Conservation (phyloP, 2,113 vertebrate genomes). For the Plectropomus leopardus region DNA sequence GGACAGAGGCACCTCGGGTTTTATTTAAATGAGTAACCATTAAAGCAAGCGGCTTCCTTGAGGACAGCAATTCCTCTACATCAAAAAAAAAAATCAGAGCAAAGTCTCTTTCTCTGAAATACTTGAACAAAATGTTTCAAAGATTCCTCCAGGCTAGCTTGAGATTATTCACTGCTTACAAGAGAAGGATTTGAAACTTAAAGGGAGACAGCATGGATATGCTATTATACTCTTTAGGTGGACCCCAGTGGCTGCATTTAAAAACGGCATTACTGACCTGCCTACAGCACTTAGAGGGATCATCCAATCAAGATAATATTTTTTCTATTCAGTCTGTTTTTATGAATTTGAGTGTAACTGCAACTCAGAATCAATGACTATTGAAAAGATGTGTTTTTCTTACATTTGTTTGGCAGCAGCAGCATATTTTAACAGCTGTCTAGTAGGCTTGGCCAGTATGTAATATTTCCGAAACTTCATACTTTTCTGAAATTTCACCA, state of each 20-base stretch:
- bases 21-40: slow-evolving; percentile 65
- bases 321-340: background rate
- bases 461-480: no score
- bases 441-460: no score
- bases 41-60: slow-evolving; percentile 54
- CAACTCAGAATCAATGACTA: slow-evolving; percentile 9
- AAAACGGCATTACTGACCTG: slow-evolving; percentile 37
- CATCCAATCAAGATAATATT: slow-evolving; percentile 24
- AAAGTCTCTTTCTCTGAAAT: slow-evolving; percentile 53
- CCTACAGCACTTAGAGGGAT: slow-evolving; percentile 9
- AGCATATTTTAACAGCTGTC: background rate
- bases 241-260: slow-evolving; percentile 42
- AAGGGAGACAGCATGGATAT: slow-evolving; percentile 46
- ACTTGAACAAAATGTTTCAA: slow-evolving; percentile 66
- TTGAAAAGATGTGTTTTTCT: background rate
- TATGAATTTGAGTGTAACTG: slow-evolving; percentile 8
- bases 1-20: slow-evolving; percentile 45
- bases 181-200: slow-evolving; percentile 51
- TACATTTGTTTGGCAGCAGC: background rate
- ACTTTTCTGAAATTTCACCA: no score
- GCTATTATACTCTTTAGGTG: slow-evolving; percentile 49
- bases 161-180: slow-evolving; percentile 70
- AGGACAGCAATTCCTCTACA: slow-evolving; percentile 50
- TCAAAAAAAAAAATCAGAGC: slow-evolving; percentile 32
- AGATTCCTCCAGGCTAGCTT: slow-evolving; percentile 59